phyloP scores from a whole-genome alignment of 2,888 invertebrate species.

The Idaea dimidiata region DNA sequence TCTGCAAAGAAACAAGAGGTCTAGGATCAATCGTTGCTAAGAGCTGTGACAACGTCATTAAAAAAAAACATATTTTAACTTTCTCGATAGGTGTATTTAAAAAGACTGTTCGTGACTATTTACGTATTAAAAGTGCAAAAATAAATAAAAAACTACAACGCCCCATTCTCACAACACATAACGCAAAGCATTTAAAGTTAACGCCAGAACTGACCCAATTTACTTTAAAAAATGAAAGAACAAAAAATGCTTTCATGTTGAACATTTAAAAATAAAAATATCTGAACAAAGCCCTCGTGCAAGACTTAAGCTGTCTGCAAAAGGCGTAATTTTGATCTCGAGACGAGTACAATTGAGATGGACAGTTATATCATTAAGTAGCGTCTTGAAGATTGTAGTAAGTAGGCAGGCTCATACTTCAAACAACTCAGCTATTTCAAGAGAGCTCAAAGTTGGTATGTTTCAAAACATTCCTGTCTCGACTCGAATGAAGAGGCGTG shows the following conservation, averaged over 20 bases:
- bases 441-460: slow-evolving; percentile 1
- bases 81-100: background rate
- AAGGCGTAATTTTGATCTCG: slow-evolving; percentile 1
- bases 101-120: background rate
- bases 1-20: too few relatives aligned
- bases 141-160: background rate
- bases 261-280: slow-evolving; percentile 1
- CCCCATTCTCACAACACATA: background rate
- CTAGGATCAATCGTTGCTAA: background rate
- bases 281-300: background rate
- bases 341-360: background rate
- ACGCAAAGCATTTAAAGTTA: background rate
- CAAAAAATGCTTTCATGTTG: slow-evolving; percentile 1
- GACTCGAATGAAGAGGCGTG: background rate
- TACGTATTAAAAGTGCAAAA: background rate
- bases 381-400: background rate
- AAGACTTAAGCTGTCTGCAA: background rate
- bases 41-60: background rate
- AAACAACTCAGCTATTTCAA: background rate
- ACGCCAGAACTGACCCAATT: background rate
- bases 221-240: background rate
- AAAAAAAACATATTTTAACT: background rate
- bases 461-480: background rate
- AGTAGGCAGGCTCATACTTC: background rate
- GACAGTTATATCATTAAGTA: slow-evolving; percentile 1